These are phyloP conservation scores for Neogobius melanostomus DNA, from an alignment of 2,113 vertebrate species.

Conservation along the genomic window DNA sequence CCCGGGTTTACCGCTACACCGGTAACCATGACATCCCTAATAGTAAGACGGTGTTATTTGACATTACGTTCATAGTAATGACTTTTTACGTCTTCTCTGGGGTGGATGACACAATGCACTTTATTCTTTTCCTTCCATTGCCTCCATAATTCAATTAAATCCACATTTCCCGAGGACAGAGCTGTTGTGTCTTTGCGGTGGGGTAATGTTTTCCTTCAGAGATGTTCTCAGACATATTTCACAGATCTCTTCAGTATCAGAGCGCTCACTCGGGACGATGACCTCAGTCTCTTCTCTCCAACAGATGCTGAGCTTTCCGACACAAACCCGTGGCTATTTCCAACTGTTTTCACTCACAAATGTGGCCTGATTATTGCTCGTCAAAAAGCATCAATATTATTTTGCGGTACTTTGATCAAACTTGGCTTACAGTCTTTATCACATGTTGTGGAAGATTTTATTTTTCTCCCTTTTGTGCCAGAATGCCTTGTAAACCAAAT, in stretches of 20 bases:
- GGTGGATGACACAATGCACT: background rate
- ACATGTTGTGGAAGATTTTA: constrained; percentile 34
- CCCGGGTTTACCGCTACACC: no score
- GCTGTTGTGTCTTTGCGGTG: constrained; percentile 10
- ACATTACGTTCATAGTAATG: no score
- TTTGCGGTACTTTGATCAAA: constrained; percentile 39
- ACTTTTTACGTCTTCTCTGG: no score
- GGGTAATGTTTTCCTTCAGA: background rate
- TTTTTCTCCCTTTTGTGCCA: background rate
- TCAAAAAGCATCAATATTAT: constrained; percentile 41
- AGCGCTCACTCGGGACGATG: constrained; percentile 36
- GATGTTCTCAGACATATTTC: constrained; percentile 13
- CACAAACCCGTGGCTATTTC: constrained; percentile 51
- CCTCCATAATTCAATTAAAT: background rate
- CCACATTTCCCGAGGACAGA: background rate
- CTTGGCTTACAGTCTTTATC: constrained; percentile 27
- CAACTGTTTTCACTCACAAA: constrained; percentile 54
- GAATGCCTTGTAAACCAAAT: constrained; percentile 15
- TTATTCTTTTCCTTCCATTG: background rate
- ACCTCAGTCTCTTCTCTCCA: constrained; percentile 44
- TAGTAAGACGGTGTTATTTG: no score
- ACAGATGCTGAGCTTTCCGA: constrained; percentile 56
- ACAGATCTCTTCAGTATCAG: constrained; percentile 14
- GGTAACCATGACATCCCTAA: no score
- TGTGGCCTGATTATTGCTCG: constrained; percentile 42